Conservation (phyloP, 2,797 vertebrate genomes). For the Eurystomus glaucurus region DNA sequence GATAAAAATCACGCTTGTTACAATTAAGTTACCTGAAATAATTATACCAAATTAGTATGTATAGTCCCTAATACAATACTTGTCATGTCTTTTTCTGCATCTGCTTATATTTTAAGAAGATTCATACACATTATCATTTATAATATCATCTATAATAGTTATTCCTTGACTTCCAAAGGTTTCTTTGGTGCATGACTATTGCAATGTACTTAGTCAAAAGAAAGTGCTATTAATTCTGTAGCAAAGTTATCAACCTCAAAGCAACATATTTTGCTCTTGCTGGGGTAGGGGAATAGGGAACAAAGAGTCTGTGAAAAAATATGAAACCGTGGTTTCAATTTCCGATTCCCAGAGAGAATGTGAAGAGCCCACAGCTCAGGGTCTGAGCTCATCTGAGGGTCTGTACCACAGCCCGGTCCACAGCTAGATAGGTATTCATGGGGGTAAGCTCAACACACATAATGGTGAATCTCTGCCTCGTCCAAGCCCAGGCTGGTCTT, state of each 20-base stretch:
- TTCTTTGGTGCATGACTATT: background rate
- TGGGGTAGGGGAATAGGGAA: background rate
- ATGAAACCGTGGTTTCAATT: background rate
- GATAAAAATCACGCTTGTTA: background rate
- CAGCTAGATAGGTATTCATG: background rate
- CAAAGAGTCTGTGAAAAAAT: background rate
- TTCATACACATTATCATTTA: background rate
- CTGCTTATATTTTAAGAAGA: background rate
- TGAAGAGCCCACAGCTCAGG: background rate
- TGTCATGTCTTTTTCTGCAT: background rate
- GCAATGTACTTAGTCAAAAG: background rate
- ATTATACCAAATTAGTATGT: background rate
- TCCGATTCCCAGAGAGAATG: background rate
- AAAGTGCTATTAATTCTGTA: background rate
- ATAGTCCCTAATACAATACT: background rate
- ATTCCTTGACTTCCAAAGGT: background rate
- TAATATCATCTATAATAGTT: background rate
- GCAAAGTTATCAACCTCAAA: background rate
- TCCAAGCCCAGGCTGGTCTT: background rate
- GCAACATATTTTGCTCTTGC: background rate
- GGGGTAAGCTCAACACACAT: background rate
- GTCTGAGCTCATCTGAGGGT: background rate
- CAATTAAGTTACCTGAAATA: background rate
- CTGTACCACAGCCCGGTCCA: background rate
- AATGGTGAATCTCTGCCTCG: background rate